A percentile compares a stretch with the other conserved stretches of the same genome.
Evolutionary conservation across 2,113 vertebrate genomes (phyloP).

Genomic region (Neodontobutis hainanensis): DNA sequence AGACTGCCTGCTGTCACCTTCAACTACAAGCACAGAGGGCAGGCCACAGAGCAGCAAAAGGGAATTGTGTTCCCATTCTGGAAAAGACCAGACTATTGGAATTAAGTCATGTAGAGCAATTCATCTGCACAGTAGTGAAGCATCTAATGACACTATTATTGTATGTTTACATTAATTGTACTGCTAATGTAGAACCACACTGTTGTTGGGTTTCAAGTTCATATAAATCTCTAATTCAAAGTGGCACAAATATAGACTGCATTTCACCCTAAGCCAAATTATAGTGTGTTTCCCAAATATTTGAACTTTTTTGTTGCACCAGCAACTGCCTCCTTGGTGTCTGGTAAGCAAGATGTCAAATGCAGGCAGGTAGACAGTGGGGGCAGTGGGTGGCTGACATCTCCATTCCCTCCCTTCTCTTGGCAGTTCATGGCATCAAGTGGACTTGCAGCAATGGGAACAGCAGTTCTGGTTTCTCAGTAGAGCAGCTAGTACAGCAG

Average conservation of each 20-base stretch:
- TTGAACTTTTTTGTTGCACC: background rate
- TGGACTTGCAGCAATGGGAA: slow-evolving; percentile 99
- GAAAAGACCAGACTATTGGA: background rate
- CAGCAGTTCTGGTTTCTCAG: slow-evolving; percentile 99
- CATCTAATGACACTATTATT: too few species aligned
- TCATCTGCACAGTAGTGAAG: too few species aligned
- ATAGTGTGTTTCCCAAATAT: too few species aligned
- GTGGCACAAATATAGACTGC: too few species aligned
- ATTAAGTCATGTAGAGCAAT: too few species aligned
- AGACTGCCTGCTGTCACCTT: slow-evolving; percentile 41
- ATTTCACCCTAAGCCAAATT: too few species aligned
- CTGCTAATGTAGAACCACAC: too few species aligned
- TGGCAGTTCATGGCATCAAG: slow-evolving; percentile 99
- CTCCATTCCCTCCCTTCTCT: slow-evolving; percentile 66
- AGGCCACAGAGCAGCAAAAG: slow-evolving; percentile 21
- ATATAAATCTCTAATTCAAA: too few species aligned
- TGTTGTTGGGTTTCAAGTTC: too few species aligned
- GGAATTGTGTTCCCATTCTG: slow-evolving; percentile 2
- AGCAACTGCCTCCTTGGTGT: slow-evolving; percentile 11
- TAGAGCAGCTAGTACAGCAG: slow-evolving; percentile 99
- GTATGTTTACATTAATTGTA: too few species aligned
- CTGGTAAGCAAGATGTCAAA: slow-evolving; percentile 13
- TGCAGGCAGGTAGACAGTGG: slow-evolving; percentile 35
- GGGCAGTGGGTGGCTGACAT: slow-evolving; percentile 47
- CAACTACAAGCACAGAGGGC: slow-evolving; percentile 33